Evolutionary conservation across 2,797 vertebrate genomes (phyloP).

Genomic region (Pampus argenteus): DNA sequence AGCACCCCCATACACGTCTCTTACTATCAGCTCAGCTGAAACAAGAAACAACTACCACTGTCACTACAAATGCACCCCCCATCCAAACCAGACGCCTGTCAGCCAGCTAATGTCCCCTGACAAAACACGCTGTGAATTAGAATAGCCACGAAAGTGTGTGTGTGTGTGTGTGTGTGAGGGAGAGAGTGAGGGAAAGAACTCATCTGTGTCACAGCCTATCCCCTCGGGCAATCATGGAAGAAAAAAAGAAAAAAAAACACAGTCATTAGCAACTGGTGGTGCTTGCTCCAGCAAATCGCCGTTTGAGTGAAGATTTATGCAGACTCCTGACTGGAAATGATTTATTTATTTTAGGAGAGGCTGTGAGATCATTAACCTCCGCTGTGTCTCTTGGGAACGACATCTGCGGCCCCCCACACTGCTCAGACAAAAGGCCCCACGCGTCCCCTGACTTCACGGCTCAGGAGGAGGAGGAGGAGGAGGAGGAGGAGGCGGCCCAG

Average conservation of each 20-base stretch:
- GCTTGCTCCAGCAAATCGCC: constrained; percentile 83
- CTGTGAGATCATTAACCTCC: constrained; percentile 90
- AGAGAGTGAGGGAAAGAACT: constrained; percentile 76
- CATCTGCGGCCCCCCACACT: constrained; percentile 82
- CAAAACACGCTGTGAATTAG: constrained; percentile 82
- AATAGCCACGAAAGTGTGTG: constrained; percentile 64
- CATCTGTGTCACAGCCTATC: constrained; percentile 83
- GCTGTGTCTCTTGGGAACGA: constrained; percentile 81
- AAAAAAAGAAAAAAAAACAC: constrained; percentile 64
- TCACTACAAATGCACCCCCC: constrained; percentile 78
- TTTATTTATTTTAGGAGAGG: constrained; percentile 90
- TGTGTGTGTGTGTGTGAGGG: constrained; percentile 30
- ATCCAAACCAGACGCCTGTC: constrained; percentile 76
- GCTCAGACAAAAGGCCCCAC: constrained; percentile 80
- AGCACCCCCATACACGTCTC: constrained; percentile 51
- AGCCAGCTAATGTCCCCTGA: constrained; percentile 83
- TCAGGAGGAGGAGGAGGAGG: constrained; percentile 35
- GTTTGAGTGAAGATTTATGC: constrained; percentile 86
- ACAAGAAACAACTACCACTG: constrained; percentile 83
- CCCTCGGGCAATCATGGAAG: constrained; percentile 80
- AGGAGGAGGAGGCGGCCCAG: constrained; percentile 22
- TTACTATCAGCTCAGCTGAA: constrained; percentile 79
- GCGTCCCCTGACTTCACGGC: constrained; percentile 65
- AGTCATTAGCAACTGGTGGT: constrained; percentile 90
- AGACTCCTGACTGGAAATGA: constrained; percentile 85